Evolutionary conservation across 2,113 vertebrate species (phyloP), one percentile per base, ranked within the genome.

Genomic region (Muntiacus muntjak): DNA sequence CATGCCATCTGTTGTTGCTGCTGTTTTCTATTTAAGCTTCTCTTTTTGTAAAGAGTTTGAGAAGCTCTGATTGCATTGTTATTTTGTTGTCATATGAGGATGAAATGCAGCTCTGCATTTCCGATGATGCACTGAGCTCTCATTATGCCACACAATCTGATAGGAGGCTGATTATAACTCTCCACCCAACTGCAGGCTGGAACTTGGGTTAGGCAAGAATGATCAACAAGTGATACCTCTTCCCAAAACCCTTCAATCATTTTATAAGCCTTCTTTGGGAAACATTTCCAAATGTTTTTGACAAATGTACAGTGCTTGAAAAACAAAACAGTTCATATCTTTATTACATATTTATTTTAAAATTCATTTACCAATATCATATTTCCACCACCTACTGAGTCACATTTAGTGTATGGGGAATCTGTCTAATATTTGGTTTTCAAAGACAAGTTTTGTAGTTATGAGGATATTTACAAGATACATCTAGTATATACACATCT

Each of bases 1-100:
- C 55, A 96, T 83, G 50, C 76, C 93, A 97, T 93, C 76, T 97
- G 82, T 97, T 96, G 88, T 88, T 96, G 47, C 82, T 96, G 40
- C 47, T 95, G 5, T 95, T 97, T 96, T 95, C 50, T 93, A 96
- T 87, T 97, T 96, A 96, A 96, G 78, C n/a, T 86, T 93, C 23
- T 93, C 26, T 82, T 95, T 95, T 50, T 91, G 8, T 90, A 95
- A 90, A 76, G 47, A 17, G 54, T 90, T 26, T 91, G 76, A 84
- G n/a, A 16, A 94, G 33, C 54, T 90, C 33, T 90, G 71, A 97
- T 90, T 96, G 97, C 6, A 43, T 57, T 23, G 60, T 25, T 40
- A 43, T 50, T 78, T 40, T 71, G 5, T 23, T 83, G 8, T 95
- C n/a, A 84, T 52, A 92, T 81, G 57, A 57, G 12, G 40, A 78